Percentiles rank a stretch among this genome's conserved stretches.
These are phyloP conservation scores for Eucidaris tribuloides DNA, from an alignment of 35 echinoderm and acorn worm genomes.

Conservation along the genomic window DNA sequence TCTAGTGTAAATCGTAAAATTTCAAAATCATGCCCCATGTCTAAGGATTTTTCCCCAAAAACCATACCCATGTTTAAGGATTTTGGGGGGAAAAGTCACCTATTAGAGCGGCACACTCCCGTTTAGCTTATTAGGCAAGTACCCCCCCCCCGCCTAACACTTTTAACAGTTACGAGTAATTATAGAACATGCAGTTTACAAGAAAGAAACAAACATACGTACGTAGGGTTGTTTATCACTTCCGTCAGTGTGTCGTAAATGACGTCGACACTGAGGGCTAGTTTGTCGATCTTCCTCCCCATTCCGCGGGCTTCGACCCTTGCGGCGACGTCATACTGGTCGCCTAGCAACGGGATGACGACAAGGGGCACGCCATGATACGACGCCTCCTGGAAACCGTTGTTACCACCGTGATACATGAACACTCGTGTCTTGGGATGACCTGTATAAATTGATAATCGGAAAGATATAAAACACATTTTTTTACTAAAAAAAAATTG, in stretches of 20 bases:
- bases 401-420: slow-evolving; percentile 44
- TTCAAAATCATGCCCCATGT: too few species aligned
- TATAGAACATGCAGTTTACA: too few species aligned
- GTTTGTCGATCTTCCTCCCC: slow-evolving; percentile 16
- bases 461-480: background rate
- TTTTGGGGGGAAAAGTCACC: background rate
- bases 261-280: background rate
- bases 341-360: slow-evolving; percentile 34
- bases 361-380: slow-evolving; percentile 45
- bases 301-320: slow-evolving; percentile 33
- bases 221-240: background rate
- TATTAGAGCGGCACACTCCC: background rate
- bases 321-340: slow-evolving; percentile 29
- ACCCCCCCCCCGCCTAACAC: background rate
- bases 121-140: background rate
- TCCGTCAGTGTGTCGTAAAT: background rate
- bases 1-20: too few species aligned
- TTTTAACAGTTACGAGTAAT: background rate
- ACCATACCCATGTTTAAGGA: background rate
- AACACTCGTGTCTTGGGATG: slow-evolving; percentile 33
- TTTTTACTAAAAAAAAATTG: background rate
- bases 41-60: background rate
- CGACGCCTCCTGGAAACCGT: slow-evolving; percentile 34
- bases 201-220: too few species aligned
- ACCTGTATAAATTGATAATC: background rate